These are phyloP conservation scores for Genyomyrus donnyi DNA, from an alignment of 2,113 vertebrate species.

Conservation along the genomic window DNA sequence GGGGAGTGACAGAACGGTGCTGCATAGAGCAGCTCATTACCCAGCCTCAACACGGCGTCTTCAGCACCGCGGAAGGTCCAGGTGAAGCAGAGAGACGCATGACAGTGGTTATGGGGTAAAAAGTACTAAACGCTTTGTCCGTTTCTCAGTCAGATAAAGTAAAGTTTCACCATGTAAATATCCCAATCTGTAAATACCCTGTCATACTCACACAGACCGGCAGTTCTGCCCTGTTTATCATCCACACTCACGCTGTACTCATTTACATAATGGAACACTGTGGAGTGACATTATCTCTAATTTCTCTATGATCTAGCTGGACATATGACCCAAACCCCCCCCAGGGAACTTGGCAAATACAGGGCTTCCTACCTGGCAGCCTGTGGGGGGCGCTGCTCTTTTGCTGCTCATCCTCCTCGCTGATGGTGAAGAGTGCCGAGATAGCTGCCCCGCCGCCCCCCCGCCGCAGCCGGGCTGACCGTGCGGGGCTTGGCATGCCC, in stretches of 20 bases:
- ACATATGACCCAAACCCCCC: no score
- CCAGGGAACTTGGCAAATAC: background rate
- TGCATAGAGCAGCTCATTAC: background rate
- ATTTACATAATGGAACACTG: background rate
- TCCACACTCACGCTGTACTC: background rate
- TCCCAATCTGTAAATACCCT: background rate
- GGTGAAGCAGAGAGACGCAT: background rate
- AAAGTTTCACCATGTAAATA: background rate
- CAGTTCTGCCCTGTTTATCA: background rate
- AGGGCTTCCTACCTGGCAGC: conserved; percentile 63
- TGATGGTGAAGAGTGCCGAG: conserved; percentile 84
- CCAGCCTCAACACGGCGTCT: background rate
- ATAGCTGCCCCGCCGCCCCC: conserved; percentile 64
- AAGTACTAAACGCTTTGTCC: background rate
- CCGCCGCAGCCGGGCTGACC: conserved; percentile 66
- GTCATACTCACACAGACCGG: background rate
- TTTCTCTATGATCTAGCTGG: background rate
- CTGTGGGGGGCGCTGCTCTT: conserved; percentile 61
- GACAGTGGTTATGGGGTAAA: background rate
- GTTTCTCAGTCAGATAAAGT: background rate
- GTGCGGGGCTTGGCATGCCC: conserved; percentile 56
- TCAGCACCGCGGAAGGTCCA: background rate
- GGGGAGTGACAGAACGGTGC: background rate
- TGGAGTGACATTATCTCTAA: background rate
- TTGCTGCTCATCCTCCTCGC: conserved; percentile 89